phyloP scores from a whole-genome alignment of 1,140 invertebrate species.

The Lepidostoma basale region DNA sequence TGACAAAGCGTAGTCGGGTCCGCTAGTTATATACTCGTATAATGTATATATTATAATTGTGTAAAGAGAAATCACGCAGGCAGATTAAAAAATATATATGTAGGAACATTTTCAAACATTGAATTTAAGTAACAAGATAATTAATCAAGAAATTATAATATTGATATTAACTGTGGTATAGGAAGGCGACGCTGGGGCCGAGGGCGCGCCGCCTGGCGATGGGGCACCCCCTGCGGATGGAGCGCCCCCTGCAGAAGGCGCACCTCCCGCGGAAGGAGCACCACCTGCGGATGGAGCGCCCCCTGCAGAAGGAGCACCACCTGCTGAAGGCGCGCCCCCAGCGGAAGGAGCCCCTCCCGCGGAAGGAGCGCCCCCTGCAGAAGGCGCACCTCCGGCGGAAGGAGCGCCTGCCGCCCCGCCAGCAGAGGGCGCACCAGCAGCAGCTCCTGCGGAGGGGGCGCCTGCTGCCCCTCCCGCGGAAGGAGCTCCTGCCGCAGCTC shows the following conservation, averaged over 20 bases:
- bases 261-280: slow-evolving; percentile 27
- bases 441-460: slow-evolving; percentile 42
- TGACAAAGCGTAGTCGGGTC: too few relatives aligned
- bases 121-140: neutral
- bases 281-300: slow-evolving; percentile 36
- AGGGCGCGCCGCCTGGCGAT: slow-evolving; percentile 45
- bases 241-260: slow-evolving; percentile 42
- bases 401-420: slow-evolving; percentile 36
- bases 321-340: slow-evolving; percentile 37
- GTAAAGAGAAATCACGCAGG: too few relatives aligned
- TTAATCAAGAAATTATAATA: slow-evolving; percentile 1
- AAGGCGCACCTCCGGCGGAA: slow-evolving; percentile 24
- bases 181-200: slow-evolving; percentile 42
- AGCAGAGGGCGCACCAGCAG: slow-evolving; percentile 38
- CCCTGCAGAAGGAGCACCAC: slow-evolving; percentile 31
- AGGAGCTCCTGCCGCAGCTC: neutral
- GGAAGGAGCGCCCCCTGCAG: neutral
- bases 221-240: slow-evolving; percentile 46
- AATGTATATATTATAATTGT: too few relatives aligned
- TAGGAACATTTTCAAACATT: neutral
- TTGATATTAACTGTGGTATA: too few relatives aligned
- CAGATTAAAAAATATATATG: neutral
- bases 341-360: slow-evolving; percentile 31
- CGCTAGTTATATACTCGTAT: too few relatives aligned
- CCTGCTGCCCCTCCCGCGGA: slow-evolving; percentile 2